Percentiles rank a stretch among this genome's conserved stretches.
Conservation (phyloP, 2,888 invertebrate species). For the Pristionchus mayeri region DNA sequence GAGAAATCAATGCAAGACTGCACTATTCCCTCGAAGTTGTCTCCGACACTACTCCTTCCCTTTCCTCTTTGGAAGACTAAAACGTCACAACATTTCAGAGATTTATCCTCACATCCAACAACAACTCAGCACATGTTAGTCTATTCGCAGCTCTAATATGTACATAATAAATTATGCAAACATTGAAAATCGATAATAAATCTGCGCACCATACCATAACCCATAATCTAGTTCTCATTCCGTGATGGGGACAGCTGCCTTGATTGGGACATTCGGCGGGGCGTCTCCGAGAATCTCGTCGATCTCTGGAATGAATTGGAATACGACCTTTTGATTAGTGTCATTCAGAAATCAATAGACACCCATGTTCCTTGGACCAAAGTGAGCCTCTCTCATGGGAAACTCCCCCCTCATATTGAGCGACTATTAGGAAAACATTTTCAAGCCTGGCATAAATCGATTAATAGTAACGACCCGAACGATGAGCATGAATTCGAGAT, state of each 20-base stretch:
- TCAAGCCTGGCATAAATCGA: too few species aligned
- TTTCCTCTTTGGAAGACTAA: constrained; percentile 32
- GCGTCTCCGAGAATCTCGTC: constrained; percentile 47
- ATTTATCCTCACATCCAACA: constrained; percentile 7
- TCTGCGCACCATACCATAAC: constrained; percentile 33
- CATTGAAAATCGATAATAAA: constrained; percentile 9
- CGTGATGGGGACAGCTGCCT: neutral
- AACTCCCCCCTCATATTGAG: too few species aligned
- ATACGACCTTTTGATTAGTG: too few species aligned
- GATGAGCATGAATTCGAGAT: too few species aligned
- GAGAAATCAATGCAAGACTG: constrained; percentile 38
- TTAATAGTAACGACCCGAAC: too few species aligned
- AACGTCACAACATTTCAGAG: neutral
- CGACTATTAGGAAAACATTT: too few species aligned
- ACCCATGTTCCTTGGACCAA: too few species aligned
- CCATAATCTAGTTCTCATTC: neutral
- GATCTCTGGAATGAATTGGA: constrained; percentile 24
- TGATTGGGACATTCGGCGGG: neutral
- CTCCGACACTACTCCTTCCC: neutral
- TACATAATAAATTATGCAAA: constrained; percentile 36
- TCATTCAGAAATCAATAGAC: too few species aligned
- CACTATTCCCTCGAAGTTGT: neutral
- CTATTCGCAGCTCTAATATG: constrained; percentile 13
- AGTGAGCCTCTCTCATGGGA: too few species aligned
- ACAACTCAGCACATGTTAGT: neutral